Evolutionary conservation across 2,113 vertebrate genomes (phyloP), one percentile per base, ranked within the genome.

Genomic region (Stegastes partitus): DNA sequence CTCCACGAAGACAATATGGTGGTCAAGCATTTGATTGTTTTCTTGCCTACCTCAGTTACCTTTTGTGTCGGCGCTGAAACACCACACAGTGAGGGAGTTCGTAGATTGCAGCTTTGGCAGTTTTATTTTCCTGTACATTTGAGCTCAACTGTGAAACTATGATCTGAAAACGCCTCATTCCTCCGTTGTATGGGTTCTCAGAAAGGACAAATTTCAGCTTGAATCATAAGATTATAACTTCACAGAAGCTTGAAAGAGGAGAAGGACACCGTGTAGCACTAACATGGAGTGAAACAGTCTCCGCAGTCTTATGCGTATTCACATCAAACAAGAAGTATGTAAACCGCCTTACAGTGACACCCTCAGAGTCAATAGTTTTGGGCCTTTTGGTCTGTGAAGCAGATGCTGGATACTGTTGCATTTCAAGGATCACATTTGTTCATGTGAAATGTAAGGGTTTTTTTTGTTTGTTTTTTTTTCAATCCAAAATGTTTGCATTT

Each of bases 41-140:
- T 83, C 81, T 78, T 76, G 79, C 89, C 93, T 95, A 94, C 94
- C 94, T 94, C 94, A 90, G 82, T 87, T 87, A 64, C 25, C 39
- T 67, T 69, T 61, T 50, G 44, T 81, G 64, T 85, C 57, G 23
- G 54, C 53, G 11, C 50, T 69, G 22, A 78, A 55, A 64, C n/a
- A 34, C 65, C 74, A 37, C 72, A 59, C 12, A 57, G 28, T 55
- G 53, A 77, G 68, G 58, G 37, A 73, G 61, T 51, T 44, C 11
- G 5, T 51, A 44, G 50, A 49, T 64, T 4, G 58, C 44, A n/a
- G 26, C 64, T 58, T 69, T 5, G 34, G 58, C 37, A n/a, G 26
- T 67, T 58, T 69, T 5, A 39, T 75, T 82, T n/a, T 81, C 57
- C 72, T 76, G 14, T 16, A 28, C 19, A 8, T 68, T 58, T 69